phyloP scores from a whole-genome alignment of 23 tunicate genomes.

The Trididemnum nubilum region DNA sequence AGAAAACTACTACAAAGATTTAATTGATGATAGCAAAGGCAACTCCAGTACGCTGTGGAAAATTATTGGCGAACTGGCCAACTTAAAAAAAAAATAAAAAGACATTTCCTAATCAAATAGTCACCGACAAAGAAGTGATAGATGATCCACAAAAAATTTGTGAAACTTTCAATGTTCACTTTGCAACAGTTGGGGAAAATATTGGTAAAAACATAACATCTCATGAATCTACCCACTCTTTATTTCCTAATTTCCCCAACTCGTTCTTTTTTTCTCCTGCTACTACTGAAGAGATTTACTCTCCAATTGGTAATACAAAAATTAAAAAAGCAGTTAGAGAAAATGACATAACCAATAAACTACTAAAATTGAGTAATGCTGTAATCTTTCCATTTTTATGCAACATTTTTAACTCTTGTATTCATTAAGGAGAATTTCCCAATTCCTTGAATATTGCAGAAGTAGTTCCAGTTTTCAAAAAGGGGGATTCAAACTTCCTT shows the following conservation, averaged over 20 bases:
- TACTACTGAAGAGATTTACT: background rate
- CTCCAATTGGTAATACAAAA: background rate
- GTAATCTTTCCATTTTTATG: background rate
- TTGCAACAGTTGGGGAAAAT: background rate
- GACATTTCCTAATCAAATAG: no score
- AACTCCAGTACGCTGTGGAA: no score
- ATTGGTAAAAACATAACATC: background rate
- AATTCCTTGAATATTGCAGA: slow-evolving; percentile 1
- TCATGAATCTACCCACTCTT: background rate
- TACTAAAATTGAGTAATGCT: background rate
- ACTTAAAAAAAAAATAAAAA: no score
- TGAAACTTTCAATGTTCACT: no score
- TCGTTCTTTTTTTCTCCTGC: background rate
- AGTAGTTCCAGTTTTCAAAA: slow-evolving; percentile 12
- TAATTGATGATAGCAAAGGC: no score
- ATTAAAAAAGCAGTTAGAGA: background rate
- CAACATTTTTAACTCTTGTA: background rate
- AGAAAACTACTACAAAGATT: no score
- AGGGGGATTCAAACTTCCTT: background rate
- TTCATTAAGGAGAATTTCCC: background rate
- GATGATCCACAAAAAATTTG: no score
- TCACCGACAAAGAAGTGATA: no score
- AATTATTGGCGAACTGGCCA: no score
- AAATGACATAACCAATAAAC: background rate
- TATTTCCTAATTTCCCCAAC: background rate